Conservation (phyloP, 2,113 vertebrate genomes). For the Festucalex cinctus region DNA sequence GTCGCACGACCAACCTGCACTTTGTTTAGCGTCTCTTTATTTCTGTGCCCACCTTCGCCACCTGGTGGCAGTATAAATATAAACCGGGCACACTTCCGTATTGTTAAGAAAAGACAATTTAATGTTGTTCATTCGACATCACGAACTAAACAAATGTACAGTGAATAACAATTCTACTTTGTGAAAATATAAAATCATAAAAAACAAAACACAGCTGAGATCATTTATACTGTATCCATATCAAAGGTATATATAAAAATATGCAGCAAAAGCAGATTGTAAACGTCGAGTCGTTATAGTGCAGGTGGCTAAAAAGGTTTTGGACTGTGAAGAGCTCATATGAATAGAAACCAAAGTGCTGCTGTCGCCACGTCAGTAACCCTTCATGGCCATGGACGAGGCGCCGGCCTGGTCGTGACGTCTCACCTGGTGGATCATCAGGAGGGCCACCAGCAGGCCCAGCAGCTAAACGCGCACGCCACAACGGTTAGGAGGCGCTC, state of each 20-base stretch:
- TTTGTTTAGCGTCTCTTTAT: too few species aligned
- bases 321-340: background rate
- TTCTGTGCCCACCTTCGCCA: too few species aligned
- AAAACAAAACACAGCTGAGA: background rate
- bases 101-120: background rate
- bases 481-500: background rate
- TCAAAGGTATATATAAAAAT: background rate
- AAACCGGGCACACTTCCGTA: background rate
- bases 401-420: slow-evolving; percentile 8
- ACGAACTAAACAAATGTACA: too few species aligned
- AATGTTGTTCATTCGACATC: background rate
- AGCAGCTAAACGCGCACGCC: slow-evolving; percentile 21
- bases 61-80: too few species aligned
- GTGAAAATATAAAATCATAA: background rate
- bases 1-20: too few species aligned
- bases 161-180: background rate
- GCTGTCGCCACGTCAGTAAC: slow-evolving; percentile 17
- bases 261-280: background rate
- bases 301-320: background rate
- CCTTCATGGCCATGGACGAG: slow-evolving; percentile 39
- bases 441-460: slow-evolving; percentile 38
- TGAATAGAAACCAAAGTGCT: too few species aligned
- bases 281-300: background rate
- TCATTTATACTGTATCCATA: background rate
- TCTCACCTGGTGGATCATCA: slow-evolving; percentile 48